Percentiles rank a stretch among this genome's conserved stretches.
Evolutionary conservation across 2,888 invertebrate genomes (phyloP).

Genomic region (Monoplex corrugatus): DNA sequence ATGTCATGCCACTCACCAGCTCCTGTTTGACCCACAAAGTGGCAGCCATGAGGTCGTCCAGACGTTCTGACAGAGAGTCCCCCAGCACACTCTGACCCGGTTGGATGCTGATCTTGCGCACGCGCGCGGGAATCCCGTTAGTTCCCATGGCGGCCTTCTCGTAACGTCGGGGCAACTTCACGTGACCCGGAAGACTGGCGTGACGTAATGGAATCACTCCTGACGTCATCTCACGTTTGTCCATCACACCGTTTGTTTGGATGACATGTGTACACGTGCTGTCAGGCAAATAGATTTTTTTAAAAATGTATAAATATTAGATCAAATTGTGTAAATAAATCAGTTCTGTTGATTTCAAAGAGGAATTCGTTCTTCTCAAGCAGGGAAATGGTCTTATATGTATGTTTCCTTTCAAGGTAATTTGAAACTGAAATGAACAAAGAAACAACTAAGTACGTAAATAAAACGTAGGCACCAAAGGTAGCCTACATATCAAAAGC

Average conservation of each 20-base stretch:
- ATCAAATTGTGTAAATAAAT: no score
- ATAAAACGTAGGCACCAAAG: no score
- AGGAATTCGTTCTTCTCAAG: no score
- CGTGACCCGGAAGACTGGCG: constrained; percentile 66
- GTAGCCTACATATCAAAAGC: no score
- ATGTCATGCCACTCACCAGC: constrained; percentile 61
- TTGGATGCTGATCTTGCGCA: constrained; percentile 58
- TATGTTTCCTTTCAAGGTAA: no score
- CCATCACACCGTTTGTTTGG: constrained; percentile 43
- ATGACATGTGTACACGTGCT: constrained; percentile 20
- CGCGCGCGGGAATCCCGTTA: constrained; percentile 56
- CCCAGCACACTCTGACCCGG: constrained; percentile 48
- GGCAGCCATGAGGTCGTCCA: constrained; percentile 71
- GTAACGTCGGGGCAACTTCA: constrained; percentile 70
- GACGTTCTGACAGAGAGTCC: constrained; percentile 61
- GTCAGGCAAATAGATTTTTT: background rate
- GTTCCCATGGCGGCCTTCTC: constrained; percentile 60
- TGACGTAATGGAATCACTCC: constrained; percentile 69
- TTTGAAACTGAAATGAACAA: no score
- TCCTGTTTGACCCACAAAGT: constrained; percentile 74
- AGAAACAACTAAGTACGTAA: no score
- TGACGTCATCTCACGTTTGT: constrained; percentile 62
- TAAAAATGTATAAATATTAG: no score
- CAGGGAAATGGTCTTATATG: no score
- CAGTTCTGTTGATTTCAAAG: no score